Evolutionary conservation across 1,140 invertebrate genomes (phyloP).

Genomic region (Coenobita brevimanus): DNA sequence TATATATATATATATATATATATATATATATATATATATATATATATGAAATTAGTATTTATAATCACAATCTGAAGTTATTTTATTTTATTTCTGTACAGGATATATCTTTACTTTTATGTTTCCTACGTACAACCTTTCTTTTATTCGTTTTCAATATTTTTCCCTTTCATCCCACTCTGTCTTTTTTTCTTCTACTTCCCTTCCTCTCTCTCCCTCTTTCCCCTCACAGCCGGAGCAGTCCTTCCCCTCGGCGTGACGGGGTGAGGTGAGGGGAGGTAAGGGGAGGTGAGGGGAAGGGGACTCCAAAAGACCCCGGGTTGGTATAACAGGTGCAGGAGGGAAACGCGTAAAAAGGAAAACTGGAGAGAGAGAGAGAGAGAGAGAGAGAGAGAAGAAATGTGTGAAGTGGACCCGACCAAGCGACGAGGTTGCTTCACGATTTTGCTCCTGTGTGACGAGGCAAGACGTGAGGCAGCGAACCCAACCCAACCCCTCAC

Average conservation of each 20-base stretch:
- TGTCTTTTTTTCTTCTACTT: not conserved
- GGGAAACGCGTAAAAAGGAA: not conserved
- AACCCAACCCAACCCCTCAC: too few species aligned
- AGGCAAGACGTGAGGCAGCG: too few species aligned
- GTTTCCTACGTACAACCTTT: too few species aligned
- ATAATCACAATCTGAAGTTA: too few species aligned
- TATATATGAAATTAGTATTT: not conserved
- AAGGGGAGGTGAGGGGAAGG: not conserved
- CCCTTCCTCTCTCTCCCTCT: conserved; percentile 7
- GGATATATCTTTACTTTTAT: too few species aligned
- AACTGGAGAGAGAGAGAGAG: not conserved
- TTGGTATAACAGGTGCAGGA: not conserved
- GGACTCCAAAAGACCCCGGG: not conserved
- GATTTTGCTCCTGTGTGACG: too few species aligned
- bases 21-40: conserved; percentile 16
- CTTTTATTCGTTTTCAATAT: too few species aligned
- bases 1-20: conserved; percentile 12
- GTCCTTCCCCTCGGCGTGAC: not conserved
- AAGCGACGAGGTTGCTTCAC: too few species aligned
- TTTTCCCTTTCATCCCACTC: too few species aligned
- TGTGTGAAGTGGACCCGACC: too few species aligned
- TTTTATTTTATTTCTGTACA: too few species aligned
- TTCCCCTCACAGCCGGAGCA: not conserved
- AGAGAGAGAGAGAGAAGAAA: not conserved
- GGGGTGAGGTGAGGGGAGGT: conserved; percentile 5